Evolutionary conservation across 2,797 vertebrate genomes (phyloP).

Genomic region (Sebastes baramenuke): DNA sequence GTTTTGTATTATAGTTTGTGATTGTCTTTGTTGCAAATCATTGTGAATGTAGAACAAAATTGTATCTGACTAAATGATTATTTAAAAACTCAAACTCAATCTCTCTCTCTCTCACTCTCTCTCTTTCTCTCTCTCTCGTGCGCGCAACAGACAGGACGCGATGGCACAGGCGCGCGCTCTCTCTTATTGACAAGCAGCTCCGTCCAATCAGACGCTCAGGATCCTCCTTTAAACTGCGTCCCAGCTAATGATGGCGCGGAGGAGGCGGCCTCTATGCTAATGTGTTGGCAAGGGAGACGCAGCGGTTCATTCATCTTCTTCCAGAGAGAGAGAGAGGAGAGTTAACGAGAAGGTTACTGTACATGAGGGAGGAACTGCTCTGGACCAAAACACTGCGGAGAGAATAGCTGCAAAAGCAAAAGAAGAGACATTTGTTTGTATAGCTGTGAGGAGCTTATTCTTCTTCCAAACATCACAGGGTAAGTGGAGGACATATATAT

Average conservation of each 20-base stretch:
- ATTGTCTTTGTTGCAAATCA: too few relatives aligned
- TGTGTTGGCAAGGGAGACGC: constrained; percentile 81
- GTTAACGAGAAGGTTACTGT: constrained; percentile 52
- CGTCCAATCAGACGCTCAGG: constrained; percentile 56
- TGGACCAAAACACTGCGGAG: constrained; percentile 37
- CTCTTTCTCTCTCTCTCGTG: background rate
- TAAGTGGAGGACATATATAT: constrained; percentile 48
- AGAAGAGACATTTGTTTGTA: constrained; percentile 18
- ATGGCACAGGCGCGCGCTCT: constrained; percentile 16
- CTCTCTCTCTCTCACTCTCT: background rate
- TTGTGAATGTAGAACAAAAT: too few relatives aligned
- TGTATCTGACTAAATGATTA: too few relatives aligned
- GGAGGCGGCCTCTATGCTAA: constrained; percentile 72
- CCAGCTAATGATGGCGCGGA: constrained; percentile 52
- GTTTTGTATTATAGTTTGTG: too few relatives aligned
- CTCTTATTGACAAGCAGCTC: constrained; percentile 46
- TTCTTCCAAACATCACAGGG: constrained; percentile 52
- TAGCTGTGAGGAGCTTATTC: constrained; percentile 28
- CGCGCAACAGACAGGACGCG: constrained; percentile 1
- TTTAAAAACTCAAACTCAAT: background rate
- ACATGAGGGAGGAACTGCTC: constrained; percentile 52
- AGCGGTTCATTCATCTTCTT: constrained; percentile 83
- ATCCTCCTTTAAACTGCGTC: background rate
- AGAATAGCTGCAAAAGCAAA: constrained; percentile 8
- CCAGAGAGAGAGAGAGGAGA: constrained; percentile 56